A percentile compares a stretch with the other conserved stretches of the same genome.
These are phyloP conservation scores for Drosophila sulfurigaster DNA, from an alignment of 1,140 invertebrate genomes.

Conservation along the genomic window DNA sequence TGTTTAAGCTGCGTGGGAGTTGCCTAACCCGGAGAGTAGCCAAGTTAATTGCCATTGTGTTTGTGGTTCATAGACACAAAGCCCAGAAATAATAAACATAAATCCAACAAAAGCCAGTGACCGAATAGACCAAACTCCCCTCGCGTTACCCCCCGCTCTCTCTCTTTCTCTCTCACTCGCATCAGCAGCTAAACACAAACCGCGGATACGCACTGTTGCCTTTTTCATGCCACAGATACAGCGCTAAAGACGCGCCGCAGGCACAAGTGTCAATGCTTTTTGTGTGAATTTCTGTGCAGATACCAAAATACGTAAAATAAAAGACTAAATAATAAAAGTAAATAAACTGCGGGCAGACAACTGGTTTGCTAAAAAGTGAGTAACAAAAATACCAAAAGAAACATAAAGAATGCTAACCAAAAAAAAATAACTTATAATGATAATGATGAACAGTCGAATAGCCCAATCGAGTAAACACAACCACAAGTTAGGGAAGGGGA, in stretches of 20 bases:
- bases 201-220: conserved; percentile 77
- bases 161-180: too few relatives aligned
- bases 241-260: conserved; percentile 69
- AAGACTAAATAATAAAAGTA: conserved; percentile 9
- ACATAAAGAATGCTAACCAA: conserved; percentile 8
- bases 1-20: conserved; percentile 63
- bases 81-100: conserved; percentile 17
- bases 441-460: conserved; percentile 24
- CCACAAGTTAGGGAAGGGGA: not conserved
- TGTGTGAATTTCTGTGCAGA: conserved; percentile 51
- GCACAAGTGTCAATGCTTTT: conserved; percentile 79
- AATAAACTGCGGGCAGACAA: conserved; percentile 30
- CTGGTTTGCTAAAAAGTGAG: conserved; percentile 50
- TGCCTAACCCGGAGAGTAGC: conserved; percentile 34
- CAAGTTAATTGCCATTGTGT: conserved; percentile 64
- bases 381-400: conserved; percentile 26
- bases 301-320: conserved; percentile 17
- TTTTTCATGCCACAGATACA: conserved; percentile 73
- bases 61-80: conserved; percentile 53
- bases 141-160: conserved; percentile 40
- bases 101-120: conserved; percentile 63
- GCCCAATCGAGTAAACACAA: not conserved
- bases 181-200: conserved; percentile 12
- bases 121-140: conserved; percentile 27
- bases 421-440: conserved; percentile 16